Evolutionary conservation across 2,888 invertebrate species (phyloP).

Genomic region (Parnassius glacialis): DNA sequence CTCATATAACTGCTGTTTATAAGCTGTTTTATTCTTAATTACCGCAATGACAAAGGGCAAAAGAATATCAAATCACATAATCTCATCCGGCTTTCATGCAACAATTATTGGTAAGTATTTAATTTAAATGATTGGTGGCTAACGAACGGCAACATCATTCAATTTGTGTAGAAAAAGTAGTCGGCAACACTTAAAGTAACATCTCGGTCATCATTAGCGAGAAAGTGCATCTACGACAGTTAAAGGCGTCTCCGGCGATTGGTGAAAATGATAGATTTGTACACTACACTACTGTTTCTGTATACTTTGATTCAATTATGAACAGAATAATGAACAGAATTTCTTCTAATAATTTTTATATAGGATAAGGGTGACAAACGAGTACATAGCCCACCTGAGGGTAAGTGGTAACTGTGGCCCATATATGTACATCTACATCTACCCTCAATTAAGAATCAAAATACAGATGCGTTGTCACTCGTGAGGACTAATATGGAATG

Average conservation of each 20-base stretch:
- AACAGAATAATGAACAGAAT: conserved; percentile 2
- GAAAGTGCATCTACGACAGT: conserved; percentile 51
- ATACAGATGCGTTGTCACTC: too few species aligned
- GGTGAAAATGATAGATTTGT: conserved; percentile 55
- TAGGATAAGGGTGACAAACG: too few species aligned
- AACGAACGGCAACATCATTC: conserved; percentile 3
- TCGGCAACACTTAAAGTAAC: conserved; percentile 35
- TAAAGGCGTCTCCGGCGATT: conserved; percentile 26
- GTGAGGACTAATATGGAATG: too few species aligned
- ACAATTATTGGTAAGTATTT: conserved; percentile 16
- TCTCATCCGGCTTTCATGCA: conserved; percentile 9
- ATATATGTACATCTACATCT: too few species aligned
- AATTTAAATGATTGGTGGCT: conserved; percentile 30
- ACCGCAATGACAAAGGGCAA: not conserved
- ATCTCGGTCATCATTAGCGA: conserved; percentile 49
- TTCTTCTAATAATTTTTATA: too few species aligned
- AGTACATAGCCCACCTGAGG: too few species aligned
- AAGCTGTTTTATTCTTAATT: not conserved
- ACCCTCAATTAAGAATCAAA: too few species aligned
- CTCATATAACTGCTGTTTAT: not conserved
- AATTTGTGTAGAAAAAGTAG: conserved; percentile 33
- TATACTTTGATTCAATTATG: conserved; percentile 31
- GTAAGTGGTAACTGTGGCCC: too few species aligned
- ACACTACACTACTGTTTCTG: conserved; percentile 42
- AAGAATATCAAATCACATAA: not conserved